Evolutionary conservation across 2,797 vertebrate genomes (phyloP), one percentile per base, ranked within the genome.

Genomic region (Toxotes lorentzi): DNA sequence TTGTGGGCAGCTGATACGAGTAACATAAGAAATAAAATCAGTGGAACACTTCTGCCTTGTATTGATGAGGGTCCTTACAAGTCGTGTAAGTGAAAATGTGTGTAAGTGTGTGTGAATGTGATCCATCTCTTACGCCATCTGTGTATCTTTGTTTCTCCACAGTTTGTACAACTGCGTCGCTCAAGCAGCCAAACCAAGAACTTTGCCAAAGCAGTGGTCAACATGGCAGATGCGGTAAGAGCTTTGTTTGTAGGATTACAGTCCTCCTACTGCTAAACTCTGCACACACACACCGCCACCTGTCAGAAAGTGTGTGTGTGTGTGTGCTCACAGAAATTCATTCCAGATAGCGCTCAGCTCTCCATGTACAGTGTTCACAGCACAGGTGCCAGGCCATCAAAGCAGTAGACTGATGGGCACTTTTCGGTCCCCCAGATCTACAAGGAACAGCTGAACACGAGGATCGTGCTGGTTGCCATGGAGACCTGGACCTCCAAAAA

Each of bases 171-270:
- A 94, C 94, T 96, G 90, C 96, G 96, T 19, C 94, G 92, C 67
- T 97, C 97, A 0, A 95, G 95, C 83, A 95, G 95, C 91, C 96
- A 98, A 92, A 97, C 97, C 90, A 97, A 96, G 95, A 98, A 97
- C 93, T 98, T 97, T 14, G 97, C 97, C 93, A 99, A 98, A 95
- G 97, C 97, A 0, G 96, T 98, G 87, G 97, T 98, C 92, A 98
- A 98, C 94, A 95, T 97, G 91, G 97, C 97, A 0, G 97, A 98
- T 51, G 96, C 96, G 92, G 97, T 98, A 86, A 96, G 96, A 81
- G 47, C 70, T 82, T 64, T 50, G 59, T 79, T 80, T 76, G 34
- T 59, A 5, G 43, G 62, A 75, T 81, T 65, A 61, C 30, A 78
- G 68, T 67, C 72, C 73, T 65, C 73, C 67, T 45, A 7, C 78